These are phyloP conservation scores for Melospiza melodia DNA, from an alignment of 2,113 vertebrate species.

Conservation along the genomic window DNA sequence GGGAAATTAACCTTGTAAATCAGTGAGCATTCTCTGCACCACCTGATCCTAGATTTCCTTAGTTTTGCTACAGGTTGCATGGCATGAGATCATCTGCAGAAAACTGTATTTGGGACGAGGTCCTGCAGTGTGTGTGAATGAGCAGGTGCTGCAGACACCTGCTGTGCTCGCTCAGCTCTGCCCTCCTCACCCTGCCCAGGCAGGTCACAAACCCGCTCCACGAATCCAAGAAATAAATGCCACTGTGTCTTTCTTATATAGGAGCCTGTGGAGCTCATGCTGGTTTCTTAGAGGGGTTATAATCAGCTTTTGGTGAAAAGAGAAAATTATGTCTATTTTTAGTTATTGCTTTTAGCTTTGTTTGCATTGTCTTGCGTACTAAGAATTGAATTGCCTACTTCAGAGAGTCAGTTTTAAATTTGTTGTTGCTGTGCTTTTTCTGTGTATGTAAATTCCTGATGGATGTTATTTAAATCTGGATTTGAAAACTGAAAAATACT, in stretches of 20 bases:
- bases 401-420: not conserved
- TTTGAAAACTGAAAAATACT: not conserved
- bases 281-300: not conserved
- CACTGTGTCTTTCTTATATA: accelerated
- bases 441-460: not conserved
- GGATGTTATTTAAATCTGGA: not conserved
- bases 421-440: not conserved
- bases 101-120: accelerated
- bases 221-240: not conserved
- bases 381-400: not conserved
- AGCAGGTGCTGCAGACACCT: not conserved
- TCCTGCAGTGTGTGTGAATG: not conserved
- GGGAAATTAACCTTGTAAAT: not conserved
- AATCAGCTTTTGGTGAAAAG: not conserved
- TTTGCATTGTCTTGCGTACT: not conserved
- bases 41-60: not conserved
- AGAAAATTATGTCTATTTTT: not conserved
- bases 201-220: not conserved
- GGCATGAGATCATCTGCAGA: not conserved
- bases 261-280: not conserved
- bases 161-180: not conserved
- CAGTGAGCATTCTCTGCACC: not conserved
- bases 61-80: not conserved
- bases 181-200: not conserved
- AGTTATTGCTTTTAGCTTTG: not conserved